Evolutionary conservation across 2,888 invertebrate species (phyloP), one percentile per base, ranked within the genome.

Genomic region (Limnephilus rhombicus): DNA sequence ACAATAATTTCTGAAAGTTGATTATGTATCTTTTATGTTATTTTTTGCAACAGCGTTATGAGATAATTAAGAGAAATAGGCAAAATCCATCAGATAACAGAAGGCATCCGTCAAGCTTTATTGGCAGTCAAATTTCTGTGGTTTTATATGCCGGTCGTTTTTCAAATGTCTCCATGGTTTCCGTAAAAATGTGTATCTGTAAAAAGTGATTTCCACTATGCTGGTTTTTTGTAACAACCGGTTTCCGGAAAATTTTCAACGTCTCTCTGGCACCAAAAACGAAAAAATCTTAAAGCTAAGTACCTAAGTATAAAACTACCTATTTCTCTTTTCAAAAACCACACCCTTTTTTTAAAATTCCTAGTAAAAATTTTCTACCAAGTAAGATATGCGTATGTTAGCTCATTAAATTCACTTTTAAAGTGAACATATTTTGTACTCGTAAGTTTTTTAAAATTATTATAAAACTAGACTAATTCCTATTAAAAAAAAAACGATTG

Each of bases 341-440:
- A 83, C 83, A 34, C 34, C 37, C 15, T 83, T 83, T 37, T 83
- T 34, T 83, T 83, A 37, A 83, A 83, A 83, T 15, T 83, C 83
- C 68, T 83, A 83, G 83, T 83, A 83, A 83, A 83, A 83, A 9
- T 83, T 34, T 83, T n/a, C 68, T 68, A 83, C 34, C 41, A 83
- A 83, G 9, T 83, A 83, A 83, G 83, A 37, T 41, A 34, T 37
- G 18, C 18, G 37, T 83, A 37, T 18, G 37, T 83, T 83, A 83
- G 83, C 37, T 83, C 83, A 83, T 83, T 37, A 83, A 83, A 83
- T 37, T 37, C 83, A 83, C 83, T 83, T 83, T 83, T 83, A 83
- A 83, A 83, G 83, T 83, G 83, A 83, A 24, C 24, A 83, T 83
- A 83, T 83, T 83, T 83, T 83, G 83, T 83, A 83, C 34, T 83